Evolutionary conservation across 2,797 vertebrate genomes (phyloP).

Genomic region (Poecile montanus): DNA sequence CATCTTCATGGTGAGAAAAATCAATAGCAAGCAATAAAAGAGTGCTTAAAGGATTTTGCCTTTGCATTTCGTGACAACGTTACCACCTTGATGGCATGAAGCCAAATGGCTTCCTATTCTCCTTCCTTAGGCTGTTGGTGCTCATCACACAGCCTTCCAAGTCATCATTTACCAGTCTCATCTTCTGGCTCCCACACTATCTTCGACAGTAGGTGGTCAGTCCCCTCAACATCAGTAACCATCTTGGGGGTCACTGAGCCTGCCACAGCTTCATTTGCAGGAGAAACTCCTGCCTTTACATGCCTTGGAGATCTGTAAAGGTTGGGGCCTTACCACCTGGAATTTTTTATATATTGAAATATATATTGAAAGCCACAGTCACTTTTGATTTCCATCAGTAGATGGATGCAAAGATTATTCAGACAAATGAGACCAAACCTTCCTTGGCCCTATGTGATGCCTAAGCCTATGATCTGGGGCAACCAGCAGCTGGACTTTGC

Average conservation of each 20-base stretch:
- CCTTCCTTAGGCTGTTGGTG: neutral
- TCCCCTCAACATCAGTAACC: neutral
- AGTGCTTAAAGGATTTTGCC: constrained; percentile 57
- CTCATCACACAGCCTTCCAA: neutral
- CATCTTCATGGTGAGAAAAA: constrained; percentile 47
- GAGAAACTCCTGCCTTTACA: neutral
- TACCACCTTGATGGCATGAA: constrained; percentile 3
- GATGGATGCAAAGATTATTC: neutral
- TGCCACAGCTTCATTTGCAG: neutral
- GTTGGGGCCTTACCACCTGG: neutral
- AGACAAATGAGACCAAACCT: neutral
- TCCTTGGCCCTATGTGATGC: neutral
- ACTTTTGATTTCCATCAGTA: neutral
- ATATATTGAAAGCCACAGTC: neutral
- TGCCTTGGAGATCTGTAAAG: neutral
- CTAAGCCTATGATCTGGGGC: neutral
- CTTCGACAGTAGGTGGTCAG: neutral
- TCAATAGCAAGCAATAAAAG: constrained; percentile 55
- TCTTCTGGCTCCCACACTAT: neutral
- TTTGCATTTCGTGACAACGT: constrained; percentile 15
- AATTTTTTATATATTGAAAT: neutral
- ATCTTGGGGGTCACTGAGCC: fast-evolving
- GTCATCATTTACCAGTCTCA: neutral
- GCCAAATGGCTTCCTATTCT: constrained; percentile 5
- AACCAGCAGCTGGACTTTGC: neutral